Evolutionary conservation across 2,888 invertebrate species (phyloP).

Genomic region (Chelonus formosanus): DNA sequence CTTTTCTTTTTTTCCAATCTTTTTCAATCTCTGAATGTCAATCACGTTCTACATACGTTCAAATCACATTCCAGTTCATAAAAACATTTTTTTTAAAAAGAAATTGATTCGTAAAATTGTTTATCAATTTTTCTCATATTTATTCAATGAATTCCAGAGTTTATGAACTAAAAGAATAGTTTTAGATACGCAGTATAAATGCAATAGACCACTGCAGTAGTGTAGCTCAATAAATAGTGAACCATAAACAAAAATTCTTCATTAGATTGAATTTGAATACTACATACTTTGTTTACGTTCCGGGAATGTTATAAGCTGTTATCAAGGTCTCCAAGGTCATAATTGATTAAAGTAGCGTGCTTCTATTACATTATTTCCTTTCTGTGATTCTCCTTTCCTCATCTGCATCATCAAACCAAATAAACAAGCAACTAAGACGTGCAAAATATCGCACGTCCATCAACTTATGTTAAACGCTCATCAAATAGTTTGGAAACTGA

Average conservation of each 20-base stretch:
- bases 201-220: neutral
- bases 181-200: neutral
- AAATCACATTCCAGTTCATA: no score
- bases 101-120: no score
- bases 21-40: neutral
- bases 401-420: neutral
- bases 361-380: neutral
- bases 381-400: neutral
- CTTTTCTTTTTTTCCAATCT: neutral
- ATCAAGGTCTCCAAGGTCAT: constrained; percentile 25
- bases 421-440: neutral
- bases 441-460: constrained; percentile 9
- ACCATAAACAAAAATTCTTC: no score
- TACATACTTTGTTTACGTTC: neutral
- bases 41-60: no score
- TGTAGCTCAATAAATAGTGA: no score
- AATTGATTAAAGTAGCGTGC: constrained; percentile 22
- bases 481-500: neutral
- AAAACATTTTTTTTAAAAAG: no score
- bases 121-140: no score
- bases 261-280: neutral
- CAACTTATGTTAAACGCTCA: constrained; percentile 12
- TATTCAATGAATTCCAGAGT: no score
- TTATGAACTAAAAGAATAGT: no score
- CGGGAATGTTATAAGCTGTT: neutral